Percentiles rank a stretch among this genome's conserved stretches.
phyloP scores from a whole-genome alignment of 1,140 invertebrate genomes.

The Drusus annulatus region DNA sequence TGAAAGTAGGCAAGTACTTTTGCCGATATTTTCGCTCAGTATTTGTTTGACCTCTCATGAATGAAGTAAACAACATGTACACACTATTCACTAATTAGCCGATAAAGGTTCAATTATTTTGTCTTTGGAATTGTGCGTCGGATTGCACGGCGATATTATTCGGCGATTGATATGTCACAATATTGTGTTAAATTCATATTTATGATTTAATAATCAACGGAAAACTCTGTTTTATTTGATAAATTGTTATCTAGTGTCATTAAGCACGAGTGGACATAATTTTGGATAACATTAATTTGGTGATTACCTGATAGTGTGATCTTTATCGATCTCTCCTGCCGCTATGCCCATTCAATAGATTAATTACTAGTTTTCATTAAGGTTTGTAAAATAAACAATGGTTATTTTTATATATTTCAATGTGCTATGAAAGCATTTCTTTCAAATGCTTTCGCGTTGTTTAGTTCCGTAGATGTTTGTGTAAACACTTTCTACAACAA shows the following conservation, averaged over 20 bases:
- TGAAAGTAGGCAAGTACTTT: constrained; percentile 10
- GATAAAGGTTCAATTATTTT: constrained; percentile 43
- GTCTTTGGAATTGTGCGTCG: constrained; percentile 40
- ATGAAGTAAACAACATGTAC: constrained; percentile 17
- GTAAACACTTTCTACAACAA: constrained; percentile 18
- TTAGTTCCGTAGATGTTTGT: background rate
- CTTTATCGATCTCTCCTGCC: constrained; percentile 34
- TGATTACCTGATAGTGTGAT: constrained; percentile 36
- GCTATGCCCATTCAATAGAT: constrained; percentile 38
- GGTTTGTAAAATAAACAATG: constrained; percentile 39
- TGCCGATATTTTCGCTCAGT: background rate
- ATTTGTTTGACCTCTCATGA: constrained; percentile 17
- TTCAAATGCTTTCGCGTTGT: background rate
- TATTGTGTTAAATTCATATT: constrained; percentile 40
- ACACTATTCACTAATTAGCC: constrained; percentile 32
- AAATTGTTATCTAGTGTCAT: background rate
- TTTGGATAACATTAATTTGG: constrained; percentile 25
- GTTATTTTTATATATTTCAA: constrained; percentile 6
- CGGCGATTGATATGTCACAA: constrained; percentile 50
- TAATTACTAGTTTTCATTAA: constrained; percentile 40
- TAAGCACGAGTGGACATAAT: constrained; percentile 11
- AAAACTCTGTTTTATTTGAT: background rate
- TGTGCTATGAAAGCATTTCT: background rate
- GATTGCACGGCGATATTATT: constrained; percentile 41
- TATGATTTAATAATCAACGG: constrained; percentile 36